phyloP scores from a whole-genome alignment of 2,797 vertebrate species.

The Telmatherina bonti region DNA sequence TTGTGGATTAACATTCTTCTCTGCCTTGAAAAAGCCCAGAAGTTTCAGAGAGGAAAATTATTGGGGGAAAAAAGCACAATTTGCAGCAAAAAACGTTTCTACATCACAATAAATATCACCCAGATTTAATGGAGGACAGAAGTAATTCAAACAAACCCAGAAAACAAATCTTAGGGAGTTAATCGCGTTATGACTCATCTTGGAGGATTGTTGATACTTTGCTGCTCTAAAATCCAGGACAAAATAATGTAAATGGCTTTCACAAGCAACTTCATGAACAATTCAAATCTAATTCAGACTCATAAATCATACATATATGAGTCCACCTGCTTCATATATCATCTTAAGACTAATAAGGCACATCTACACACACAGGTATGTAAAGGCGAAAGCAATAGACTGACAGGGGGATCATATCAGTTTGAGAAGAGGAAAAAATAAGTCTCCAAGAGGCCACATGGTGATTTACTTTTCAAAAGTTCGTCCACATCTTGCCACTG shows the following conservation, averaged over 20 bases:
- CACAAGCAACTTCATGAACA: slow-evolving; percentile 56
- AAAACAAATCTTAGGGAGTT: slow-evolving; percentile 46
- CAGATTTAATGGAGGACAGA: slow-evolving; percentile 67
- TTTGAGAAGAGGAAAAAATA: neutral
- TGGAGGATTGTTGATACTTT: slow-evolving; percentile 37
- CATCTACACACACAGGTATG: neutral
- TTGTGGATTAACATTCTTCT: slow-evolving; percentile 67
- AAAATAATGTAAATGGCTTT: slow-evolving; percentile 10
- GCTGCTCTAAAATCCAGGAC: slow-evolving; percentile 30
- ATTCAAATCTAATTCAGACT: slow-evolving; percentile 34
- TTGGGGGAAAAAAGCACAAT: neutral
- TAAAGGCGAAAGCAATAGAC: neutral
- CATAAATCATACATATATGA: slow-evolving; percentile 52
- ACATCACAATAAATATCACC: slow-evolving; percentile 56
- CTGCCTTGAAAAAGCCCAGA: slow-evolving; percentile 22
- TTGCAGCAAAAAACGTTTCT: slow-evolving; percentile 15
- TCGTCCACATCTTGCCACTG: neutral
- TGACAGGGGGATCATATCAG: slow-evolving; percentile 5
- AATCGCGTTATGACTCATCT: slow-evolving; percentile 56
- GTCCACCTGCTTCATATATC: slow-evolving; percentile 18
- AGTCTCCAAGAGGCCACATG: slow-evolving; percentile 5
- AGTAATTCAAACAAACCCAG: slow-evolving; percentile 66
- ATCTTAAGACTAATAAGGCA: neutral
- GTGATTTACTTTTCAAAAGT: neutral
- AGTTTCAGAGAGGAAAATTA: slow-evolving; percentile 16